Conservation (phyloP, 2,797 vertebrate species). For the Botia kubotai region DNA sequence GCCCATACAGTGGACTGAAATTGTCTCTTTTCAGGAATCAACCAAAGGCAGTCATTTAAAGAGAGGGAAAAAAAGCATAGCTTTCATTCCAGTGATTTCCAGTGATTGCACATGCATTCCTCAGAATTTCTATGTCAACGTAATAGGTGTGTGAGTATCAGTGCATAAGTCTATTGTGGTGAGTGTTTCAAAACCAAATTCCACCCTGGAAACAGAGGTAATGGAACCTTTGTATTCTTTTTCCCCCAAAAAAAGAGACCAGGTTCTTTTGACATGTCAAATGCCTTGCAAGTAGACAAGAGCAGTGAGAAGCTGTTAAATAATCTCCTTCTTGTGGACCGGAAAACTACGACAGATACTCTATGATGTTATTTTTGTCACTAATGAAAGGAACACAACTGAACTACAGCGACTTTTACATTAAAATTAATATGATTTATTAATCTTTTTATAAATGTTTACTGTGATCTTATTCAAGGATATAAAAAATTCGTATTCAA, state of each 20-base stretch:
- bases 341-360: neutral
- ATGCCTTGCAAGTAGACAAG: neutral
- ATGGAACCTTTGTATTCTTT: neutral
- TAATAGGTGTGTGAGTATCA: constrained; percentile 11
- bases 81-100: constrained; percentile 28
- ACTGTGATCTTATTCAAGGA: too few species aligned
- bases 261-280: neutral
- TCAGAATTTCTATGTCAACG: neutral
- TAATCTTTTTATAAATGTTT: neutral
- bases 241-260: neutral
- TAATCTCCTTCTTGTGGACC: neutral
- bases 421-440: neutral
- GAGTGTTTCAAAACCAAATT: constrained; percentile 4
- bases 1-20: neutral
- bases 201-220: neutral
- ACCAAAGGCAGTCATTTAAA: constrained; percentile 19
- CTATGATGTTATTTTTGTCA: neutral
- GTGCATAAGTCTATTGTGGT: neutral
- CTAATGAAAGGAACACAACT: neutral
- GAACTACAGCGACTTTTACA: neutral
- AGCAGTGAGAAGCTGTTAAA: neutral
- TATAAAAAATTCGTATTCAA: too few species aligned
- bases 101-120: constrained; percentile 17
- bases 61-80: neutral
- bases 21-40: constrained; percentile 15